Base-by-base conservation (phyloP, 2,113 vertebrate genomes). In the Hipposideros armiger region DNA sequence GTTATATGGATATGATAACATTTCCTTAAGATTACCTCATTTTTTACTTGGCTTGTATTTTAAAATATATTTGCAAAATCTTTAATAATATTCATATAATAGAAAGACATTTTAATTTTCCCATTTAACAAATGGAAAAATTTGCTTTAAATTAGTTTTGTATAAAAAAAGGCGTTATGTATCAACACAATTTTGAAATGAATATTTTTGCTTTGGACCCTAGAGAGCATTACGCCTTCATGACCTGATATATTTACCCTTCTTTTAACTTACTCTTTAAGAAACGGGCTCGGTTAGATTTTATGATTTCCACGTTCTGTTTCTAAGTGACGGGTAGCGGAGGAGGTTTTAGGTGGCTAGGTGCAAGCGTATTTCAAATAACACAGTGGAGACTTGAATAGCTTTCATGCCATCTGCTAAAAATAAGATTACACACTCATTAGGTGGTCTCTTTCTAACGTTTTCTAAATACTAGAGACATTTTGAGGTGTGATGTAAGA, bases 71-170 rank as follows among this genome's bases (percentile, higher is more conserved):
- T 90, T 81, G 3, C 17, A 90, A 87, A 92, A 69, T 70, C 32
- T 94, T 95, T 81, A 36, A 4, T 73, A 81, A 73, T 87, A 89
- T 30, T 67, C 22, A 20, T 45, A 90, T 54, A 22, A 36, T 9
- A 76, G 45, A 85, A 72, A 64, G 67, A 0, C 69, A 42, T 56
- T 94, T 78, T 26, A 60, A 1, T 52, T 74, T 93, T 94, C 3
- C 28, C 24, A 26, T 52, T 94, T 56, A 88, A 76, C 67, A 94
- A 60, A 54, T 36, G 36, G 36, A 36, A 36, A 36, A 66, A 84
- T 50, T 85, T 94, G 28, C 42, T 89, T 88, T 95, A 50, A 73
- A 50, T 95, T 90, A 84, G 28, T 77, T 95, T 90, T 88, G 16
- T 87, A 32, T 17, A 7, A 58, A 50, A 58, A 67, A 54, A 45